A percentile compares a stretch with the other conserved stretches of the same genome.
These are phyloP conservation scores for Momotus momota DNA, from an alignment of 2,797 vertebrate genomes.

Conservation along the genomic window DNA sequence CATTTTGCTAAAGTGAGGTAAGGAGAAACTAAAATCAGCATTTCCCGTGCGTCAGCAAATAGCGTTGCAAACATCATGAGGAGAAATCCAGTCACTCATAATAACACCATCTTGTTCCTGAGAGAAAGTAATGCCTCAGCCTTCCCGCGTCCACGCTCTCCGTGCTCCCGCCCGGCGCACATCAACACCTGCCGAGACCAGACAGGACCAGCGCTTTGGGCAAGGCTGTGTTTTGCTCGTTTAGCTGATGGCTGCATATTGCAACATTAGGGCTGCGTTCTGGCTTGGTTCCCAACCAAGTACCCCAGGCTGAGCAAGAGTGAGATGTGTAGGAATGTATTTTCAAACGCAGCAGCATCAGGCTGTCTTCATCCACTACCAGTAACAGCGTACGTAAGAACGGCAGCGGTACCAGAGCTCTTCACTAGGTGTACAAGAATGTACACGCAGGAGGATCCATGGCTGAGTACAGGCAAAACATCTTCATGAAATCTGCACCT, in stretches of 20 bases:
- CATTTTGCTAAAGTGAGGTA: background rate
- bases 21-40: background rate
- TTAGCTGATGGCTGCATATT: background rate
- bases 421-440: background rate
- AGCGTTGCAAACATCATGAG: background rate
- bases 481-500: background rate
- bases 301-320: background rate
- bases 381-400: fast-evolving
- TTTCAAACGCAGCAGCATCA: background rate
- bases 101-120: background rate
- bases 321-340: background rate
- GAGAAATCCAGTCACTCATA: background rate
- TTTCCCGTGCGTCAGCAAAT: background rate
- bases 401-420: background rate
- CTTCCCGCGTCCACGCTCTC: background rate
- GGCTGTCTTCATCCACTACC: background rate
- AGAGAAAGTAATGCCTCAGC: background rate
- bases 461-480: background rate
- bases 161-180: background rate
- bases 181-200: background rate
- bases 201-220: background rate
- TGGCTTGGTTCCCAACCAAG: background rate
- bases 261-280: background rate
- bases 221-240: background rate
- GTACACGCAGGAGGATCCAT: background rate